A percentile compares a stretch with the other conserved stretches of the same genome.
Evolutionary conservation across 35 echinoderm and acorn worm species (phyloP).

Genomic region (Heliocidaris erythrogramma): DNA sequence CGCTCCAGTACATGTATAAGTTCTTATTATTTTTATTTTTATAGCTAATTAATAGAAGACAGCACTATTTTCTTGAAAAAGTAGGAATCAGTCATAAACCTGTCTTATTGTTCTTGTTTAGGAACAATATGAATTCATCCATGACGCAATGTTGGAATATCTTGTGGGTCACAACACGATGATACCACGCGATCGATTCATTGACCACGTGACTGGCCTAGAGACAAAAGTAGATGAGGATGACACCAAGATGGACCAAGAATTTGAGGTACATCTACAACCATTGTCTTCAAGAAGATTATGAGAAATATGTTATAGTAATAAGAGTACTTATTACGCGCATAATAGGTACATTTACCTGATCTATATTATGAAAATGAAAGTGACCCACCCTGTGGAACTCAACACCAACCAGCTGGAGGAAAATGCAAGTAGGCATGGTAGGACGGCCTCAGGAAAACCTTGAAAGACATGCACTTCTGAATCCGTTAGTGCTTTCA

Average conservation of each 20-base stretch:
- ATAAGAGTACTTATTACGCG: no score
- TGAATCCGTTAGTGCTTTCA: no score
- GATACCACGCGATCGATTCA: conserved; percentile 38
- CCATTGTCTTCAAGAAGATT: no score
- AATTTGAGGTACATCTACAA: neutral
- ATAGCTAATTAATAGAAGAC: neutral
- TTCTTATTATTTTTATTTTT: neutral
- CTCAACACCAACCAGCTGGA: no score
- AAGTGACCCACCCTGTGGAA: no score
- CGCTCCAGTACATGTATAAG: no score
- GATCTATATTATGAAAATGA: no score
- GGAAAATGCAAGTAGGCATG: no score
- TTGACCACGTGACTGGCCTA: conserved; percentile 17
- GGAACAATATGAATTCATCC: conserved; percentile 80
- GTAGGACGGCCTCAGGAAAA: no score
- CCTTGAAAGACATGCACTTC: no score
- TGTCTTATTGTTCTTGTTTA: neutral
- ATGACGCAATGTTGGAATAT: conserved; percentile 64
- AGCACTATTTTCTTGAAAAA: neutral
- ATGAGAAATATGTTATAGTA: no score
- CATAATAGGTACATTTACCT: no score
- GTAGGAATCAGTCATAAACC: neutral
- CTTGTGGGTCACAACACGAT: conserved; percentile 52
- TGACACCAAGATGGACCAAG: neutral
- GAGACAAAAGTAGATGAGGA: neutral